Conservation (phyloP, 2,113 vertebrate species). For the Motacilla alba region DNA sequence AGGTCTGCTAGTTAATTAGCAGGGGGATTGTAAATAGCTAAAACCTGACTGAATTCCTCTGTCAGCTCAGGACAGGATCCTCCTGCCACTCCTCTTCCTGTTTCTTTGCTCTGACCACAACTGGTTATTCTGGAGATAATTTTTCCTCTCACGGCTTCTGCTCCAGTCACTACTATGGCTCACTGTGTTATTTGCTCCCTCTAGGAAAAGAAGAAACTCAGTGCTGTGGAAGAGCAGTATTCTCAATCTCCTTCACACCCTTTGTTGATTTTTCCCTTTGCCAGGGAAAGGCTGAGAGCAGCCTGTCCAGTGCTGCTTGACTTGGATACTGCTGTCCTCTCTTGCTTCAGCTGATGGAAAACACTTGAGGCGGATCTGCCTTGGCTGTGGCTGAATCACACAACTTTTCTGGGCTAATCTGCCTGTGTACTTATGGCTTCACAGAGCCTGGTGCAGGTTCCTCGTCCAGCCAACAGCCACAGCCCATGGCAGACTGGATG, state of each 20-base stretch:
- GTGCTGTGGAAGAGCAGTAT: not conserved
- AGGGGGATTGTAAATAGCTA: conserved; percentile 1
- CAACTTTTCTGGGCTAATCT: not conserved
- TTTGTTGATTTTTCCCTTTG: not conserved
- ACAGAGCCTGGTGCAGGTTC: not conserved
- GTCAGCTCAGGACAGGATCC: conserved; percentile 12
- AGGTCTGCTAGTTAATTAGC: conserved; percentile 14
- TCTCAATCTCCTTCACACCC: not conserved
- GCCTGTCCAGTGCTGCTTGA: not conserved
- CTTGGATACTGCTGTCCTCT: not conserved
- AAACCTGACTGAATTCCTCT: conserved; percentile 47
- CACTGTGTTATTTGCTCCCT: not conserved
- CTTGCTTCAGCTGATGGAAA: not conserved
- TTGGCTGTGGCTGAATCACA: not conserved
- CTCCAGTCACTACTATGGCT: not conserved
- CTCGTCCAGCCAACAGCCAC: not conserved
- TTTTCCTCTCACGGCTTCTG: not conserved
- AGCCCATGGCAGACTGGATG: not conserved
- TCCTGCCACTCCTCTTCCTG: conserved; percentile 21
- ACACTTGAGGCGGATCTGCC: not conserved
- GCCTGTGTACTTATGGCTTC: not conserved
- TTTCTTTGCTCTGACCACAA: not conserved
- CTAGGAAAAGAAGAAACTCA: not conserved
- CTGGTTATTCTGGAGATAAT: not conserved
- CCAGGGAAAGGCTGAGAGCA: not conserved